These are phyloP conservation scores for Aselliscus stoliczkanus DNA, from an alignment of 2,797 vertebrate genomes.

Conservation along the genomic window DNA sequence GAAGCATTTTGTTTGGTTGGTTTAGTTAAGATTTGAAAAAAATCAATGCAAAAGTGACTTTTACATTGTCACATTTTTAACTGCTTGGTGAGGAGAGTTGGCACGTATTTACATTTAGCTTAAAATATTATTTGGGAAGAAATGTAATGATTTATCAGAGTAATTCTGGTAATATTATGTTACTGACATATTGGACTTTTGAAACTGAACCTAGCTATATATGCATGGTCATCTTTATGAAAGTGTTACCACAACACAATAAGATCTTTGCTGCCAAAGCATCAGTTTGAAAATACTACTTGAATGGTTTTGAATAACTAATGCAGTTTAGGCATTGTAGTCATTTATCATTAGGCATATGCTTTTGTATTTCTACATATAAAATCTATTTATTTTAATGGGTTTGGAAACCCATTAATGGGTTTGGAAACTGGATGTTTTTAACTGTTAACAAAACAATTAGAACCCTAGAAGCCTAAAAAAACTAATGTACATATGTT, in stretches of 20 bases:
- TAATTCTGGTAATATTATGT: constrained; percentile 26
- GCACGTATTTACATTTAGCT: not conserved
- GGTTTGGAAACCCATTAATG: not conserved
- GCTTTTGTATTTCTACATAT: constrained; percentile 12
- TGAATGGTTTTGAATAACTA: not conserved
- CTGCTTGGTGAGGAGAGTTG: not conserved
- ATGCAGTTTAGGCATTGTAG: not conserved
- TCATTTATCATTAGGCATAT: constrained; percentile 18
- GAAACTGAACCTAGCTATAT: constrained; percentile 7
- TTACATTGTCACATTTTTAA: constrained; percentile 35
- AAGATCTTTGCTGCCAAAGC: not conserved
- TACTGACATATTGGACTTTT: constrained; percentile 1
- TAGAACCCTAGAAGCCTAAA: not conserved
- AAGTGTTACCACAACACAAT: not conserved
- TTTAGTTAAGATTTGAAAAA: not conserved
- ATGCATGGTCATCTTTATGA: not conserved
- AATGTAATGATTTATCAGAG: not conserved
- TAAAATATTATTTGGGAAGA: constrained; percentile 18
- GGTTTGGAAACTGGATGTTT: not conserved
- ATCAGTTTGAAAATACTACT: not conserved
- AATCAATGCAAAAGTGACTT: not conserved
- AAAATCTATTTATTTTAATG: not conserved
- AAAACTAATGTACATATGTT: not conserved
- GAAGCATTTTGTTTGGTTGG: not conserved
- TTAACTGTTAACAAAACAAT: not conserved